Base-by-base conservation (phyloP, 2,113 vertebrate species). In the Brachypteracias leptosomus region DNA sequence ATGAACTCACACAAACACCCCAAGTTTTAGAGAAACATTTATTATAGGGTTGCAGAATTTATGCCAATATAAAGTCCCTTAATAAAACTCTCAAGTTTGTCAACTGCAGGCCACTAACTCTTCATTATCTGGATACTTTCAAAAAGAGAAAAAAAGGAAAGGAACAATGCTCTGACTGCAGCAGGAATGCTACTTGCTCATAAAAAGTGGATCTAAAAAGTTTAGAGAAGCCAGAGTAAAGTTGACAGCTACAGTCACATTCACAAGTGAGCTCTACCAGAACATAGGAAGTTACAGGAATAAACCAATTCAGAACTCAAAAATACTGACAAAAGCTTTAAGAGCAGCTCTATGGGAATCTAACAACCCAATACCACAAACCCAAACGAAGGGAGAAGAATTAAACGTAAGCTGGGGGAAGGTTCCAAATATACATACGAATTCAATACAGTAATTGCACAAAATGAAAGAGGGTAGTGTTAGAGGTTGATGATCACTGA, bases 361-460 rank as follows among this genome's bases (percentile, higher is more conserved):
- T 97, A 96, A 83, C 84, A 97, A 96, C 96, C 92, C 88, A 97
- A 97, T 88, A 97, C 74, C 94, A 97, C 96, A 92, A 95, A 95
- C 73, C 68, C 70, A 87, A 97, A 96, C 54, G 19, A 86, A 97
- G 93, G 95, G 59, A 80, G 73, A 95, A 96, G 75, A 96, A 86
- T 61, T 85, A 92, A 97, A 97, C 71, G 2, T 92, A 95, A 97
- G 97, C 89, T 97, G 55, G 51, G 71, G 91, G 91, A 96, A 97
- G 89, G 91, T 96, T 96, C 95, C 96, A 97, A 97, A 97, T 98
- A 97, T 97, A 98, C 97, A 97, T 93, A 98, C 38, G 74, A 96
- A 93, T 94, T 97, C 94, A 96, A 93, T 98, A 98, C 97, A 98
- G 97, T 97, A 98, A 97, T 97, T 96, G 96, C 96, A 97, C 95